These are phyloP conservation scores for Agrenia bidenticulata DNA, from an alignment of 2,888 invertebrate genomes.

Conservation along the genomic window DNA sequence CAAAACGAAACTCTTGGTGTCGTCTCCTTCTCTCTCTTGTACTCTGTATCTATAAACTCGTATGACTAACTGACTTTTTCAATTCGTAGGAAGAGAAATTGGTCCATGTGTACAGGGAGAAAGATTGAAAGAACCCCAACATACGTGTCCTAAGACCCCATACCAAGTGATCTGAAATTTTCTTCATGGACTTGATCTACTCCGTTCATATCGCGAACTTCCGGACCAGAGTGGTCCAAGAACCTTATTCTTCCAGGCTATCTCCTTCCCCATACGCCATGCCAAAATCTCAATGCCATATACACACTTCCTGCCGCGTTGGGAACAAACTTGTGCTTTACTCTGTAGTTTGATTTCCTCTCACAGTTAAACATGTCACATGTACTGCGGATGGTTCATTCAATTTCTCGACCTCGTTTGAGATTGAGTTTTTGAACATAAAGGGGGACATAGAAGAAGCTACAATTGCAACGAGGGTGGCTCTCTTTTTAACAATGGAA, in stretches of 20 bases:
- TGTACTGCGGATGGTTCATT: neutral
- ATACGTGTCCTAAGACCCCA: neutral
- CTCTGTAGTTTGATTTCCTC: neutral
- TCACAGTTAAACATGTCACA: neutral
- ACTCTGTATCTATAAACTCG: too few species aligned
- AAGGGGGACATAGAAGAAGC: neutral
- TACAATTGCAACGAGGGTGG: too few species aligned
- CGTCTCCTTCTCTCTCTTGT: too few species aligned
- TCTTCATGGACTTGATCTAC: constrained; percentile 18
- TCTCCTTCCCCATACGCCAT: constrained; percentile 9
- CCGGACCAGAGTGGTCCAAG: constrained; percentile 31
- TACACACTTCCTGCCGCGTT: neutral
- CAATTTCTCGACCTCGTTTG: neutral
- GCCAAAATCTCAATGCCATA: neutral
- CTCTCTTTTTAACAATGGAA: neutral
- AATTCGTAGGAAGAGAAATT: constrained; percentile 15
- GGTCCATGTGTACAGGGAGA: constrained; percentile 7
- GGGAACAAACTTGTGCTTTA: neutral
- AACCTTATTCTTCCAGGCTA: constrained; percentile 14
- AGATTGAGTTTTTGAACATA: neutral
- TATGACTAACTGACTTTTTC: neutral
- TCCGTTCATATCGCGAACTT: constrained; percentile 44
- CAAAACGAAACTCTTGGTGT: constrained; percentile 4
- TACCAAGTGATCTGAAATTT: constrained; percentile 21
- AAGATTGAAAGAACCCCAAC: neutral